These are phyloP conservation scores for Coilia nasus DNA, from an alignment of 2,797 vertebrate genomes.

Conservation along the genomic window DNA sequence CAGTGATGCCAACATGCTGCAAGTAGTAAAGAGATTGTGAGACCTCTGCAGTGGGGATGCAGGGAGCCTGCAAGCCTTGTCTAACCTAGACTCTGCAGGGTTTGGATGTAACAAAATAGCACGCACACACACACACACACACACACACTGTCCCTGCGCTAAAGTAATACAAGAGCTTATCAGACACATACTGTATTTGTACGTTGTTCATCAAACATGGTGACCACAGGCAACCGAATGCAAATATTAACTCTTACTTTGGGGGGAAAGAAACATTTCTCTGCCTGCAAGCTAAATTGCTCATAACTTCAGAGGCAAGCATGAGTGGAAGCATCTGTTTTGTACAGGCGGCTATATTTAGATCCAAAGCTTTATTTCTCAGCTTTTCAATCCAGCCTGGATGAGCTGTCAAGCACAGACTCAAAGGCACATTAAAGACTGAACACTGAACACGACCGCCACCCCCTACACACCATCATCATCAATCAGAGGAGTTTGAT, in stretches of 20 bases:
- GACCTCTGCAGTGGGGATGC: not conserved
- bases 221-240: not conserved
- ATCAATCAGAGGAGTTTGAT: too few species aligned
- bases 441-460: too few species aligned
- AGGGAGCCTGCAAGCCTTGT: not conserved
- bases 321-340: not conserved
- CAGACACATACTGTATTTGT: too few species aligned
- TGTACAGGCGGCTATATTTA: not conserved
- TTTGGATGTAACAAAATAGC: not conserved
- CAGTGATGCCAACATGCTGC: too few species aligned
- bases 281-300: not conserved
- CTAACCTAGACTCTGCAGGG: not conserved
- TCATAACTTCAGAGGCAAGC: not conserved
- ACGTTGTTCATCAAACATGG: too few species aligned
- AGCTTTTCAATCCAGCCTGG: not conserved
- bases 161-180: too few species aligned
- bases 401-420: not conserved
- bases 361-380: not conserved
- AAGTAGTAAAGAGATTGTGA: too few species aligned
- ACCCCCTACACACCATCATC: not conserved
- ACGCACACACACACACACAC: not conserved
- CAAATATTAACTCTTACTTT: not conserved
- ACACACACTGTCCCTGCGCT: not conserved
- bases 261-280: too few species aligned
- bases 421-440: not conserved